Base-by-base conservation (phyloP, 2,888 invertebrate genomes). In the Harpagoxenus sublaevis region DNA sequence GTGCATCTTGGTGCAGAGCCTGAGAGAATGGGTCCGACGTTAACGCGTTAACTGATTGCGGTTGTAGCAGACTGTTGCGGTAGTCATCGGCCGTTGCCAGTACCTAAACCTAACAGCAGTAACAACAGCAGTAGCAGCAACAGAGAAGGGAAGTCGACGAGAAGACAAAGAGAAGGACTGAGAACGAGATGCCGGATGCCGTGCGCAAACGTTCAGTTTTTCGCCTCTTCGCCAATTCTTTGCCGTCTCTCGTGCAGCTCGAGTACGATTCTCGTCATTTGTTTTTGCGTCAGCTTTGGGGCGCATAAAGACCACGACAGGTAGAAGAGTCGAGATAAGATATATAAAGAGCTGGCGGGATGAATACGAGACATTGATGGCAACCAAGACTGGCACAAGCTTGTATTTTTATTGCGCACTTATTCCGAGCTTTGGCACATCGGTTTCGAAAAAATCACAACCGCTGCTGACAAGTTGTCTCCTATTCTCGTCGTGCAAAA, bases 21-120 rank as follows among this genome's bases (percentile, higher is more conserved):
- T 12, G 55, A 28, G 18, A 79, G 86, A 63, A 70, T 74, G 62
- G 73, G 84, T 42, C 53, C 51, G 62, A 83, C 75, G 84, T 85
- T 85, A 81, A 75, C 83, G 75, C 65, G 85, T 83, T 85, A 86
- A 71, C 74, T 78, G 70, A 63, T 73, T 63, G 79, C 39, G 62
- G 81, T 70, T 84, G 81, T 63, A 70, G 78, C 60, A 55, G 60
- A 28, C 62, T 83, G 78, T 60, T 83, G 60, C 81, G 79, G 71
- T 71, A 60, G 60, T 81, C 60, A 60, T 70, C 60, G 68, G n/a
- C 57, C 23, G 39, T 71, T 81, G 77, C 62, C 65, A 84, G 75
- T 75, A 23, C 23, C 23, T 23, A 23, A 23, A 23, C 23, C 23
- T 23, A 84, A 12, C 63, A 85, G 73, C 73, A 35, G 18, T 48